Conservation (phyloP, 2,888 invertebrate genomes). For the Dicyrtomina minuta region DNA sequence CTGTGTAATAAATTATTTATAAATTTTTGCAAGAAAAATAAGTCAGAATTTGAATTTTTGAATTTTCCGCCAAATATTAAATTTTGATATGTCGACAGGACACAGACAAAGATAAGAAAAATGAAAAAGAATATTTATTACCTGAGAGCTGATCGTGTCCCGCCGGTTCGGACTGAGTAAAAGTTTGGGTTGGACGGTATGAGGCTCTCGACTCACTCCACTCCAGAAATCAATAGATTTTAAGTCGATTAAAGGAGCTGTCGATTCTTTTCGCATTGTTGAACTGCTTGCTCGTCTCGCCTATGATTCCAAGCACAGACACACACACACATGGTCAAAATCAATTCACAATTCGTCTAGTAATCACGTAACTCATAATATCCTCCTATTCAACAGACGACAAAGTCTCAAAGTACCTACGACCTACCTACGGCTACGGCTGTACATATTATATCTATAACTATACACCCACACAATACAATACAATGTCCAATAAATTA, state of each 20-base stretch:
- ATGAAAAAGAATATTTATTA: slow-evolving; percentile 8
- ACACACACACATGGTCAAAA: neutral
- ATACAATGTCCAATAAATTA: too few species aligned
- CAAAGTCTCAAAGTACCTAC: too few species aligned
- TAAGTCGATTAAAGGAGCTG: slow-evolving; percentile 44
- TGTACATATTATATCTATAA: too few species aligned
- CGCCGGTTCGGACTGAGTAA: slow-evolving; percentile 44
- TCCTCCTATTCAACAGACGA: too few species aligned
- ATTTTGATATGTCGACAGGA: too few species aligned
- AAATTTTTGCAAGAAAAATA: too few species aligned
- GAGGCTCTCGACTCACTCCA: slow-evolving; percentile 37
- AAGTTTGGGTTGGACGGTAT: slow-evolving; percentile 44
- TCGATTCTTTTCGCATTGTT: slow-evolving; percentile 42
- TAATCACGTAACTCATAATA: too few species aligned
- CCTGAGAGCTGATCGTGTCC: slow-evolving; percentile 48
- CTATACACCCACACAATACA: too few species aligned
- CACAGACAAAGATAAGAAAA: neutral
- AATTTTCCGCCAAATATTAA: too few species aligned
- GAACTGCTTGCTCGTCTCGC: slow-evolving; percentile 44
- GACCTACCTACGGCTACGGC: too few species aligned
- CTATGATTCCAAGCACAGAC: slow-evolving; percentile 19
- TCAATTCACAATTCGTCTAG: neutral
- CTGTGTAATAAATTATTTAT: too few species aligned
- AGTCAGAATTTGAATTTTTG: too few species aligned
- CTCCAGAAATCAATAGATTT: slow-evolving; percentile 48